phyloP scores from a whole-genome alignment of 2,113 vertebrate species.

The Nothobranchius furzeri region DNA sequence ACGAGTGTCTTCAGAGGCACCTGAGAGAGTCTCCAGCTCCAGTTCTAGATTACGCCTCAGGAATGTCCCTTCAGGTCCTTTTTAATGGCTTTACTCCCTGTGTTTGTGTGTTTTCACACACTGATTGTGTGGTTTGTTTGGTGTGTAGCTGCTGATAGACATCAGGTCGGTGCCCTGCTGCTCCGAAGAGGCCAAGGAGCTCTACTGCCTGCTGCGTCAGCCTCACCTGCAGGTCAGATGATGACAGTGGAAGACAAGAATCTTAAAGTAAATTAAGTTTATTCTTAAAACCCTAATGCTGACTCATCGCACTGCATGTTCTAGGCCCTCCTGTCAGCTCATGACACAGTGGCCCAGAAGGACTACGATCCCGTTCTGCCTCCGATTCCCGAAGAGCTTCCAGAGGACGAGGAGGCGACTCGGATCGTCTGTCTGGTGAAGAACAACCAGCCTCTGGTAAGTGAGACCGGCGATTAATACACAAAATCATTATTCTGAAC shows the following conservation, averaged over 20 bases:
- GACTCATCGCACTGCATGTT: background rate
- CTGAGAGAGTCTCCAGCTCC: slow-evolving; percentile 77
- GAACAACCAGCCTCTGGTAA: slow-evolving; percentile 96
- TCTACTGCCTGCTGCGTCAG: slow-evolving; percentile 81
- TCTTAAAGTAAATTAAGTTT: too few species aligned
- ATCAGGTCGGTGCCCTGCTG: slow-evolving; percentile 64
- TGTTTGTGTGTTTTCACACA: background rate
- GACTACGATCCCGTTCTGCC: slow-evolving; percentile 91
- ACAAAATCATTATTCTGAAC: too few species aligned
- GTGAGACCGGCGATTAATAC: slow-evolving; percentile 67
- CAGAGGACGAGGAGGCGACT: slow-evolving; percentile 91
- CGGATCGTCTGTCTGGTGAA: slow-evolving; percentile 95
- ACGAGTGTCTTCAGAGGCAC: slow-evolving; percentile 87
- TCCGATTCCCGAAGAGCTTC: slow-evolving; percentile 87
- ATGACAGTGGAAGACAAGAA: background rate
- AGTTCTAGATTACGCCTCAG: slow-evolving; percentile 74
- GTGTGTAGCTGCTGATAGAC: slow-evolving; percentile 69
- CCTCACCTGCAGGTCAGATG: slow-evolving; percentile 86
- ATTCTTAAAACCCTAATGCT: too few species aligned
- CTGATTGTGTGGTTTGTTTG: background rate
- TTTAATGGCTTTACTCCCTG: background rate
- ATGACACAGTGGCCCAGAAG: slow-evolving; percentile 91
- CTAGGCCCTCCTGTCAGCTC: slow-evolving; percentile 90
- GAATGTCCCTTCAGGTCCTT: slow-evolving; percentile 84
- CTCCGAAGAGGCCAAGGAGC: slow-evolving; percentile 85